Conservation (phyloP, 2,888 invertebrate species). For the Megaustenia siamemsis region DNA sequence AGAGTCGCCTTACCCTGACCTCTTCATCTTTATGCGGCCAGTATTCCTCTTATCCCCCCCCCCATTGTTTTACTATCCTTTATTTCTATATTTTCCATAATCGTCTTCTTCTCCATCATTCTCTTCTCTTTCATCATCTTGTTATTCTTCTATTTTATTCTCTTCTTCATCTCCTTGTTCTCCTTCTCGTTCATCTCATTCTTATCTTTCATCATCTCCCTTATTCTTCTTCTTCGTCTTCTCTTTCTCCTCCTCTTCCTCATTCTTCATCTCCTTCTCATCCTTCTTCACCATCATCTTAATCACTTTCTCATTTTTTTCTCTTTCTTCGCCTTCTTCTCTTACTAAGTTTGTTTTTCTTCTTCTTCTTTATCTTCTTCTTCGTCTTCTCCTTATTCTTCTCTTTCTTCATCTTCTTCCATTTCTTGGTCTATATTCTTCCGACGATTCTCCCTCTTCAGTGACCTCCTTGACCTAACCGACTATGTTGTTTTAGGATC, state of each 20-base stretch:
- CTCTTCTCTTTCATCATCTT: constrained; percentile 2
- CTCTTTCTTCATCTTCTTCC: background rate
- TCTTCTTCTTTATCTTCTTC: background rate
- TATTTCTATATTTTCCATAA: no score
- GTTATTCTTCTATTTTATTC: background rate
- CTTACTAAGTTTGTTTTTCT: constrained; percentile 13
- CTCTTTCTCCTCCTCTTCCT: background rate
- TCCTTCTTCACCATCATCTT: no score
- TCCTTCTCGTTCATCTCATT: background rate
- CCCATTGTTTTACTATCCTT: background rate
- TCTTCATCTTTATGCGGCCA: no score
- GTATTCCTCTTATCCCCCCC: background rate
- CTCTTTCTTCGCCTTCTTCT: background rate
- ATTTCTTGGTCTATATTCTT: no score
- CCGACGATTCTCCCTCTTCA: background rate
- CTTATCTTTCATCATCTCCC: background rate
- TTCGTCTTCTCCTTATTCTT: background rate
- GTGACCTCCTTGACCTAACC: background rate
- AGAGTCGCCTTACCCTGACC: no score
- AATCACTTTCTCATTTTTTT: constrained; percentile 2
- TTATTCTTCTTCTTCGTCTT: background rate
- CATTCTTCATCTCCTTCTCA: background rate
- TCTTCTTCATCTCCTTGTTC: background rate
- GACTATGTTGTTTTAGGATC: background rate
- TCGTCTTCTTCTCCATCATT: no score